Evolutionary conservation across 1,140 invertebrate genomes (phyloP), one percentile per base, ranked within the genome.

Genomic region (Vollenhovia emeryi): DNA sequence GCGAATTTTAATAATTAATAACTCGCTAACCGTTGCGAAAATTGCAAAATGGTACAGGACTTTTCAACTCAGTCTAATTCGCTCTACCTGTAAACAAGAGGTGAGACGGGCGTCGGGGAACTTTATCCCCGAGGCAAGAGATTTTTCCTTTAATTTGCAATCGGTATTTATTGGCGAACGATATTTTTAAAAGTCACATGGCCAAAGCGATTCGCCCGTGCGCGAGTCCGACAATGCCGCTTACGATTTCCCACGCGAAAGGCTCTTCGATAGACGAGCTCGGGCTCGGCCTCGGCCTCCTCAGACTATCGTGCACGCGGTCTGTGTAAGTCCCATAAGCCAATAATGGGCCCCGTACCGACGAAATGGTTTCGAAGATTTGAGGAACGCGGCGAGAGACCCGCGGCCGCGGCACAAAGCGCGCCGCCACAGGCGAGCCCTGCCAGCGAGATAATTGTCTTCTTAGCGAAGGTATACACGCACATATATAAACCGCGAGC

Each of bases 351-450:
- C 24, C 64, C 36, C 36, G 36, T 73, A 82, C 52, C 50, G 52
- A 73, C 50, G 50, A 82, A 82, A 82, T 45, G 78, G 24, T 82
- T 71, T 80, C 78, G 78, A 73, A 73, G 66, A 82, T 82, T 82
- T 82, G 50, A 82, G 78, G 40, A 82, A 59, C 66, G 66, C 66
- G 50, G 15, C 36, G 66, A 50, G 50, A 87, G 48, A 52, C 21
- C n/a, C 11, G 2, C 15, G 13, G 11, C 9, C 18, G 15, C 21
- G 15, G 5, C 33, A 71, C 85, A 64, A 86, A 85, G 78, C 66
- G 66, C 50, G 36, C 78, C 78, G 78, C 78, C 78, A 43, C 66
- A 45, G 66, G 36, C 50, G 13, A 73, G 78, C 50, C 27, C n/a
- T 30, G 66, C 66, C 64, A 33, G 78, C 27, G 27, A 82, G 78